phyloP scores from a whole-genome alignment of 2,113 vertebrate species.

The Microcebus murinus region DNA sequence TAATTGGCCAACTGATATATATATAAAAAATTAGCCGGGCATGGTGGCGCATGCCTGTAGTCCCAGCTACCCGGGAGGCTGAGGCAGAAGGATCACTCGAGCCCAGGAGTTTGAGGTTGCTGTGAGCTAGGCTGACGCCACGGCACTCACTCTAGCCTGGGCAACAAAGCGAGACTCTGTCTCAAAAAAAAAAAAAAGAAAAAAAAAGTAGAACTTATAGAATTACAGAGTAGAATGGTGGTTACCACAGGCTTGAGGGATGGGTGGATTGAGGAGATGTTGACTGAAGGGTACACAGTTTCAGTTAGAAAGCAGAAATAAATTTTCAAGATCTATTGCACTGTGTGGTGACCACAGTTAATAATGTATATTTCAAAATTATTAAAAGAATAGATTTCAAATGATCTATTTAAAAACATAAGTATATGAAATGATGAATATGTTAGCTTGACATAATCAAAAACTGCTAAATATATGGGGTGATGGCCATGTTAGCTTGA shows the following conservation, averaged over 20 bases:
- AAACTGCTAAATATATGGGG: neutral
- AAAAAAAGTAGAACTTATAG: neutral
- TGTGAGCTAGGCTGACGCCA: too few species aligned
- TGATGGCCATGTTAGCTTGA: neutral
- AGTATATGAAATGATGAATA: neutral
- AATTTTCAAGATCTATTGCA: neutral
- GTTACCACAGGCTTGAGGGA: neutral
- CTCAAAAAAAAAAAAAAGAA: too few species aligned
- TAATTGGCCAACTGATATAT: too few species aligned
- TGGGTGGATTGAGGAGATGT: too few species aligned
- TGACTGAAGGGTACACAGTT: neutral
- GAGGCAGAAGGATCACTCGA: too few species aligned
- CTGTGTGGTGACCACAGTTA: neutral
- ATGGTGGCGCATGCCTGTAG: too few species aligned
- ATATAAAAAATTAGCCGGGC: too few species aligned
- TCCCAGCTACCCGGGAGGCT: too few species aligned
- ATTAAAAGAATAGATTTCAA: neutral
- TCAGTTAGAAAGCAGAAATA: neutral
- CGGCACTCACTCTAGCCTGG: too few species aligned
- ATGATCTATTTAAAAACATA: neutral
- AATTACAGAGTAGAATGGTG: neutral
- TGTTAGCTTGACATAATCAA: neutral
- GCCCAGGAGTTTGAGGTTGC: too few species aligned
- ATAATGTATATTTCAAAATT: neutral
- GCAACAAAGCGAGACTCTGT: too few species aligned